Evolutionary conservation across 2,113 vertebrate species (phyloP).

Genomic region (Spheniscus mendiculus): DNA sequence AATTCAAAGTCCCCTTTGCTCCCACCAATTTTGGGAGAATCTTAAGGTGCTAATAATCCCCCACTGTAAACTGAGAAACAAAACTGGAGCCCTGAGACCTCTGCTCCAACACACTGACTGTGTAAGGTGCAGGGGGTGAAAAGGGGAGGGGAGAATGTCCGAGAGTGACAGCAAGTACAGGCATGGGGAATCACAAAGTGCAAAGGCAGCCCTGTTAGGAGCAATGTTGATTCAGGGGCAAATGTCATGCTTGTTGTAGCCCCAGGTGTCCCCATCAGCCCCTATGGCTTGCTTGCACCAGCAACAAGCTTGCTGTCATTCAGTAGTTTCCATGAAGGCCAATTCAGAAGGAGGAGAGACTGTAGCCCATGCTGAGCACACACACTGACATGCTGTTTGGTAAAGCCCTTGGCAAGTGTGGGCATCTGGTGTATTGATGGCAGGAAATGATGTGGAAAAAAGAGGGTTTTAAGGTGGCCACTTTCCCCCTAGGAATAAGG

Average conservation of each 20-base stretch:
- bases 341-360: neutral
- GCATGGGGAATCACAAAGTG: neutral
- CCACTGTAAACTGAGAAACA: neutral
- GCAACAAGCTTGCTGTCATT: neutral
- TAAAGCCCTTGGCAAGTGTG: neutral
- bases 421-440: neutral
- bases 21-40: neutral
- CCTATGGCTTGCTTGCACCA: neutral
- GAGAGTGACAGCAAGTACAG: neutral
- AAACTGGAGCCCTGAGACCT: neutral
- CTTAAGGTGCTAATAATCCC: neutral
- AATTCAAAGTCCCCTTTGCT: neutral
- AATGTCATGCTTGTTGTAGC: neutral
- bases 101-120: neutral
- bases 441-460: neutral
- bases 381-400: neutral
- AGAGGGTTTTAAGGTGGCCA: neutral
- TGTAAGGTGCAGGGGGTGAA: neutral
- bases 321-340: neutral
- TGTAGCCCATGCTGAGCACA: accelerated
- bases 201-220: neutral
- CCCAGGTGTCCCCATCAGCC: neutral
- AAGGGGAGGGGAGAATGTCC: neutral
- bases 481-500: neutral
- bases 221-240: neutral